phyloP scores from a whole-genome alignment of 1,140 invertebrate genomes.

The Meloidogyne exigua region DNA sequence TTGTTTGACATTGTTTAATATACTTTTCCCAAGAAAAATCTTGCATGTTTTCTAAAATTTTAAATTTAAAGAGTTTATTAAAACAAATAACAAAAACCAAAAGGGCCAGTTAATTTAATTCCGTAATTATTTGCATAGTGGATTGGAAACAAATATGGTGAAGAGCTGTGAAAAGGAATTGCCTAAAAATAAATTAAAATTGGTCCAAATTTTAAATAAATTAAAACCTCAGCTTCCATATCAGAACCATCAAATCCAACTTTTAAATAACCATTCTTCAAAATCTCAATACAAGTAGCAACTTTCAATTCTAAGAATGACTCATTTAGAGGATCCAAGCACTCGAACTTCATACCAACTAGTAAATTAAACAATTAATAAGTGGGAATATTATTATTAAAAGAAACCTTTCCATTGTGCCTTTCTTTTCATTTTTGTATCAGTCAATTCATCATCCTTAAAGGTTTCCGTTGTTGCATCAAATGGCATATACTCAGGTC shows the following conservation, averaged over 20 bases:
- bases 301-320: constrained; percentile 35
- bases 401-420: neutral
- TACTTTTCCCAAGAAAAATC: constrained; percentile 37
- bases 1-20: constrained; percentile 32
- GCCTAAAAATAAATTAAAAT: constrained; percentile 19
- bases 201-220: neutral
- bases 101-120: constrained; percentile 27
- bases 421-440: neutral
- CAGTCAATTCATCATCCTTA: neutral
- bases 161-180: constrained; percentile 33
- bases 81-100: constrained; percentile 7
- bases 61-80: neutral
- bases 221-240: constrained; percentile 33
- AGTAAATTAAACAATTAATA: neutral
- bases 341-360: constrained; percentile 46
- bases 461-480: neutral
- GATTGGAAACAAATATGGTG: constrained; percentile 36
- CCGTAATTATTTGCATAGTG: constrained; percentile 29
- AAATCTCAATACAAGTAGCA: constrained; percentile 37
- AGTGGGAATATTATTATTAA: neutral
- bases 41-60: constrained; percentile 21
- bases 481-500: neutral
- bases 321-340: constrained; percentile 46
- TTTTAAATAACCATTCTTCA: constrained; percentile 44
- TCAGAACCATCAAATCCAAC: constrained; percentile 50